A percentile compares a stretch with the other conserved stretches of the same genome.
Conservation (phyloP, 2,797 vertebrate species). For the Oreochromis mossambicus region DNA sequence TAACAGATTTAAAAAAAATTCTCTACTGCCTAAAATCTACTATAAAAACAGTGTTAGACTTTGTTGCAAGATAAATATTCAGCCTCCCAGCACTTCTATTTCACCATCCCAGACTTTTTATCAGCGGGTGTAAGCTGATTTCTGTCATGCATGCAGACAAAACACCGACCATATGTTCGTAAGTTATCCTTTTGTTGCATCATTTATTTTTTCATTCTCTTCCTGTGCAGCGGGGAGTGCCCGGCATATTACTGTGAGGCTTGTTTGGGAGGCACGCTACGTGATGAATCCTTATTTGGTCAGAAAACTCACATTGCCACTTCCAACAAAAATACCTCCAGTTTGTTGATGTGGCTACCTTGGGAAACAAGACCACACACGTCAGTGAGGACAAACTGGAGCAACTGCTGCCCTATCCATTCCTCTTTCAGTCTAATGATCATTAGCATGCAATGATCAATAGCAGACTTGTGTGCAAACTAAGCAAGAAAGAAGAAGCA, state of each 20-base stretch:
- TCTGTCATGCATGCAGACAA: slow-evolving; percentile 16
- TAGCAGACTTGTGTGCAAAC: neutral
- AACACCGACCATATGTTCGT: slow-evolving; percentile 28
- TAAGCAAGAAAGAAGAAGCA: slow-evolving; percentile 2
- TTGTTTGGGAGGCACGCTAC: slow-evolving; percentile 40
- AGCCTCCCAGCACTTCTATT: slow-evolving; percentile 1
- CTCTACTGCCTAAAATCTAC: neutral
- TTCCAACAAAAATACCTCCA: slow-evolving; percentile 76
- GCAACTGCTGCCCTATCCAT: slow-evolving; percentile 47
- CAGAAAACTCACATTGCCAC: slow-evolving; percentile 66
- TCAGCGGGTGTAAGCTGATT: slow-evolving; percentile 20
- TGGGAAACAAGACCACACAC: slow-evolving; percentile 75
- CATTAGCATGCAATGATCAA: slow-evolving; percentile 12
- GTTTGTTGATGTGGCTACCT: slow-evolving; percentile 76
- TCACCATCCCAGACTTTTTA: slow-evolving; percentile 20
- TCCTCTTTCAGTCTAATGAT: slow-evolving; percentile 42
- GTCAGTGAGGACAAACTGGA: slow-evolving; percentile 44
- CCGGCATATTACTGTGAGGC: slow-evolving; percentile 16
- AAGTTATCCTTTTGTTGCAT: slow-evolving; percentile 15
- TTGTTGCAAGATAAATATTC: slow-evolving; percentile 23
- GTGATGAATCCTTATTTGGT: slow-evolving; percentile 78
- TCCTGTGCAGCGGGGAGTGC: slow-evolving; percentile 25
- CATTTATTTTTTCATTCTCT: slow-evolving; percentile 33
- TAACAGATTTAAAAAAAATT: slow-evolving; percentile 1
- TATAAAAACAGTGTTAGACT: slow-evolving; percentile 6